Conservation (phyloP, 2,113 vertebrate genomes). For the Oryzias javanicus region DNA sequence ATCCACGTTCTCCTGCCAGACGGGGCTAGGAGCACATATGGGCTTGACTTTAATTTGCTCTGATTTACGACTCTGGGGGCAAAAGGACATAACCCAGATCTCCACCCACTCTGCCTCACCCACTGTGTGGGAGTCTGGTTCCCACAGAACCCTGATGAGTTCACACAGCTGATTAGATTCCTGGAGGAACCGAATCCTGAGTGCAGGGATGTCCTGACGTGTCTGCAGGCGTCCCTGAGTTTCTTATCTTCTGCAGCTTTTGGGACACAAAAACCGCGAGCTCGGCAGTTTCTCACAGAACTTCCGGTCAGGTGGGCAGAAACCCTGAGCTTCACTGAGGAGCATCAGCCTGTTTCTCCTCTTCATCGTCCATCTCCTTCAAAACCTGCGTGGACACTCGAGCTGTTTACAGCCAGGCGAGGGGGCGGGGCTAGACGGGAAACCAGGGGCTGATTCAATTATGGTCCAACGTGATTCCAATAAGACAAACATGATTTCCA, state of each 20-base stretch:
- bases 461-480: conserved; percentile 45
- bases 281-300: conserved; percentile 10
- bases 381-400: conserved; percentile 30
- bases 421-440: conserved; percentile 17
- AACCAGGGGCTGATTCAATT: conserved; percentile 40
- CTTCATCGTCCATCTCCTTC: conserved; percentile 51
- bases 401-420: conserved; percentile 32
- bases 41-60: conserved; percentile 57
- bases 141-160: conserved; percentile 37
- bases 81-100: conserved; percentile 17
- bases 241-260: conserved; percentile 30
- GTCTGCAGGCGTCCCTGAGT: conserved; percentile 9
- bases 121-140: conserved; percentile 33
- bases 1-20: neutral
- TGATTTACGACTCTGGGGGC: conserved; percentile 59
- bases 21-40: conserved; percentile 34
- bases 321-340: conserved; percentile 10
- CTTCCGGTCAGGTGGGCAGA: conserved; percentile 30
- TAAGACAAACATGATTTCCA: conserved; percentile 39
- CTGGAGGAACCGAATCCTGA: neutral
- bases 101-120: conserved; percentile 1
- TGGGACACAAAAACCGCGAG: conserved; percentile 17
- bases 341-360: conserved; percentile 38
- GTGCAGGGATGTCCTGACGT: neutral
- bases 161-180: conserved; percentile 26